phyloP scores from a whole-genome alignment of 2,797 vertebrate genomes.

The Hippocampus kuda region DNA sequence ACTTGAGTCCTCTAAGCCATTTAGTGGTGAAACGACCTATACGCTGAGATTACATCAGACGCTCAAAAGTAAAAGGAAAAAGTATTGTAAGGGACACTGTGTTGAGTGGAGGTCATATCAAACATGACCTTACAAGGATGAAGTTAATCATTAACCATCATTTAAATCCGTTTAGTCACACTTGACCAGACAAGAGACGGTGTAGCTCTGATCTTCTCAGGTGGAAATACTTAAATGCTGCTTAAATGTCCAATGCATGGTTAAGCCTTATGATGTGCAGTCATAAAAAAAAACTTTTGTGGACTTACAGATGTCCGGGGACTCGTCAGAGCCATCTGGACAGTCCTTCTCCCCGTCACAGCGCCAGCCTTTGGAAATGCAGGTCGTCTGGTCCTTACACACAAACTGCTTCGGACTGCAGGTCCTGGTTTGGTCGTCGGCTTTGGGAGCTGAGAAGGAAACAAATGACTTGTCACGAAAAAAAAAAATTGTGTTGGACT shows the following conservation, averaged over 20 bases:
- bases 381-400: constrained; percentile 93
- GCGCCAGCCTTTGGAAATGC: constrained; percentile 97
- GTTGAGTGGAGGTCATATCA: background rate
- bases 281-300: constrained; percentile 4
- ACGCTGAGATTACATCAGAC: background rate
- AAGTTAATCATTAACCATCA: too few relatives aligned
- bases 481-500: constrained; percentile 16
- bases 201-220: background rate
- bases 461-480: constrained; percentile 8
- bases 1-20: constrained; percentile 13
- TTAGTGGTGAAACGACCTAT: background rate
- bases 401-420: constrained; percentile 98
- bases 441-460: constrained; percentile 65
- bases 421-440: constrained; percentile 67
- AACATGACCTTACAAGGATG: background rate
- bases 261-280: background rate
- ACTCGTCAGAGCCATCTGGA: constrained; percentile 93
- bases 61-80: background rate
- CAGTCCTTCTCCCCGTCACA: constrained; percentile 97
- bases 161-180: background rate
- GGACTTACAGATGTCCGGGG: constrained; percentile 89
- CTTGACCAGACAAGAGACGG: background rate
- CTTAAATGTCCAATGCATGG: background rate
- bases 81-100: background rate
- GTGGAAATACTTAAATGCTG: background rate